Percentiles rank a stretch among this genome's conserved stretches.
Evolutionary conservation across 2,113 vertebrate genomes (phyloP).

Genomic region (Probosciger aterrimus): DNA sequence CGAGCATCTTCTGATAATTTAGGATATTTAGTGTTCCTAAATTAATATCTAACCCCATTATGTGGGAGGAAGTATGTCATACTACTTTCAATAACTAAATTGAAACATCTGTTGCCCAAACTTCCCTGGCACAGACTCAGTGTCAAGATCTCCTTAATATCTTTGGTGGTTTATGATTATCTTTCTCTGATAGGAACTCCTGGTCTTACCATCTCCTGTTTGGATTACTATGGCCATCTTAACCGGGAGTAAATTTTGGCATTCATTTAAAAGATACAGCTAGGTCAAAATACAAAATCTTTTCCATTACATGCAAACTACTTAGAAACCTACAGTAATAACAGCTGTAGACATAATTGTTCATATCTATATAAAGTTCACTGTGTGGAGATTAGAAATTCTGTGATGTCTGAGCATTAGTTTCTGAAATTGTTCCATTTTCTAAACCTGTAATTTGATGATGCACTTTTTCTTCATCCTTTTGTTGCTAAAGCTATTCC

Average conservation of each 20-base stretch:
- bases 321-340: background rate
- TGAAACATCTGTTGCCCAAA: background rate
- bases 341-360: background rate
- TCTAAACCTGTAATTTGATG: background rate
- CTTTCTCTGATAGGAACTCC: background rate
- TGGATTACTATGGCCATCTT: background rate
- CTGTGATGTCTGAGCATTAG: background rate
- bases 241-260: background rate
- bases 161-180: background rate
- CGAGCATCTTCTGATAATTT: background rate
- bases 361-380: background rate
- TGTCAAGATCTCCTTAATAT: background rate
- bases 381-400: background rate
- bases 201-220: background rate
- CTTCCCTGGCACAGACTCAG: background rate
- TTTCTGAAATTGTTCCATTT: background rate
- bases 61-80: constrained; percentile 15
- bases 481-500: background rate
- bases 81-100: constrained; percentile 7
- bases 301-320: background rate
- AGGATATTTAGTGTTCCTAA: background rate
- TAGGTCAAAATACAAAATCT: background rate
- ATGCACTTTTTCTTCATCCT: background rate
- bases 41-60: constrained; percentile 6
- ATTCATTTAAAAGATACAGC: background rate